phyloP scores from a whole-genome alignment of 2,113 vertebrate genomes.

The Archilochus colubris region DNA sequence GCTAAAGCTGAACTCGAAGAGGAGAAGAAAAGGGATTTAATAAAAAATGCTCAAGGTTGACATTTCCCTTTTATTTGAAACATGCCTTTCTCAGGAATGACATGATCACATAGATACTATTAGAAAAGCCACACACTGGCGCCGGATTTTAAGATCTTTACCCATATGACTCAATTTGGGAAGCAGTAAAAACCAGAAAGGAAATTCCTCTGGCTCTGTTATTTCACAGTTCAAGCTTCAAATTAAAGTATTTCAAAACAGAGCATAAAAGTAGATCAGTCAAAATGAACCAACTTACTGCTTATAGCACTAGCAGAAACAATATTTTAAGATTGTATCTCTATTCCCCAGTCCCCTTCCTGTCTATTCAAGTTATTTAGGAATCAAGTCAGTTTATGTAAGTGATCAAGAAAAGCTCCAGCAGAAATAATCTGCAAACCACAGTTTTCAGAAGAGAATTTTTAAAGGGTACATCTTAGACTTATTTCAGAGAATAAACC shows the following conservation, averaged over 20 bases:
- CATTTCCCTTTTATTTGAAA: conserved; percentile 76
- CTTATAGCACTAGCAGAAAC: neutral
- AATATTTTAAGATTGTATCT: conserved; percentile 27
- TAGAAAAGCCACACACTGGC: conserved; percentile 41
- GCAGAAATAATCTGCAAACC: neutral
- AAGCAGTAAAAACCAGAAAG: conserved; percentile 38
- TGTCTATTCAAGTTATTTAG: neutral
- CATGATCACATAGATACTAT: conserved; percentile 37
- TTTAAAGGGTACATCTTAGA: neutral
- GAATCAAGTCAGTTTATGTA: conserved; percentile 11
- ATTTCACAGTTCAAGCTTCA: conserved; percentile 48
- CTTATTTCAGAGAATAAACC: neutral
- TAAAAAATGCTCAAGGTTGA: conserved; percentile 64
- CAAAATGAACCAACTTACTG: conserved; percentile 22
- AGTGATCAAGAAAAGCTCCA: neutral
- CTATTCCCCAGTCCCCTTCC: neutral
- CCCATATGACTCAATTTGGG: conserved; percentile 4
- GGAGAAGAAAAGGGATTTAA: conserved; percentile 58
- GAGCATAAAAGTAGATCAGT: neutral
- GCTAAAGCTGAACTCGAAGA: conserved; percentile 68
- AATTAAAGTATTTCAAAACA: conserved; percentile 49
- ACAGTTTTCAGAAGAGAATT: neutral
- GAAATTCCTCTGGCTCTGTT: conserved; percentile 33
- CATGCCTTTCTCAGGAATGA: conserved; percentile 59
- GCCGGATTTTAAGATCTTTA: conserved; percentile 40